Evolutionary conservation across 2,888 invertebrate species (phyloP).

Genomic region (Xestoiulus laeticollis): DNA sequence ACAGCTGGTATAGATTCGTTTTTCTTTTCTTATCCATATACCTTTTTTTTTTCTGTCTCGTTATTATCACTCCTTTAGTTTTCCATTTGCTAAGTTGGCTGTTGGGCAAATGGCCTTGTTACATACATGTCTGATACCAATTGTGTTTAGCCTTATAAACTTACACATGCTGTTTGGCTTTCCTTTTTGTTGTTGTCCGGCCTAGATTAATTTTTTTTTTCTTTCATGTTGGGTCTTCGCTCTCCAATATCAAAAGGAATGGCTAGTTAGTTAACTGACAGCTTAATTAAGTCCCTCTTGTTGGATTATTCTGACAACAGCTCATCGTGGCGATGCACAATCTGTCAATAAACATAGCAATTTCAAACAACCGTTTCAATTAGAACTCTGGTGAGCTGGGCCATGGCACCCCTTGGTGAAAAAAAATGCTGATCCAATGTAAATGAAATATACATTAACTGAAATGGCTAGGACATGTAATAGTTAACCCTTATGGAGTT

Average conservation of each 20-base stretch:
- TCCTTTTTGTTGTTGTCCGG: background rate
- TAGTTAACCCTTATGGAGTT: background rate
- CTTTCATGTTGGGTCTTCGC: background rate
- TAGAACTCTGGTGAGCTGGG: background rate
- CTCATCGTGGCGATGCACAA: background rate
- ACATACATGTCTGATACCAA: constrained; percentile 7
- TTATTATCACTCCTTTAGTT: constrained; percentile 44
- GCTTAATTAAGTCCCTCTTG: constrained; percentile 30
- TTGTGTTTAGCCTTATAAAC: constrained; percentile 35
- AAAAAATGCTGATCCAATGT: background rate
- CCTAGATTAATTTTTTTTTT: background rate
- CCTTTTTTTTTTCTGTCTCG: constrained; percentile 24
- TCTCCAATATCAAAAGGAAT: background rate
- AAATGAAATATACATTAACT: background rate
- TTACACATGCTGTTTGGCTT: background rate
- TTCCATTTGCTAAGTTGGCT: background rate
- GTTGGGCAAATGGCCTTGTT: background rate
- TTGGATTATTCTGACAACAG: background rate
- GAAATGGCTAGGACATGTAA: background rate
- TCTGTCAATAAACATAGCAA: constrained; percentile 4
- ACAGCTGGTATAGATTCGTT: background rate
- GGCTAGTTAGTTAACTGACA: constrained; percentile 39
- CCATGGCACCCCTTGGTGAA: background rate
- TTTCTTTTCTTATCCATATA: background rate
- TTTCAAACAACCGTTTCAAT: background rate